Evolutionary conservation across 2,888 invertebrate genomes (phyloP), one percentile per base, ranked within the genome.

Genomic region (Tetragonula carbonaria): DNA sequence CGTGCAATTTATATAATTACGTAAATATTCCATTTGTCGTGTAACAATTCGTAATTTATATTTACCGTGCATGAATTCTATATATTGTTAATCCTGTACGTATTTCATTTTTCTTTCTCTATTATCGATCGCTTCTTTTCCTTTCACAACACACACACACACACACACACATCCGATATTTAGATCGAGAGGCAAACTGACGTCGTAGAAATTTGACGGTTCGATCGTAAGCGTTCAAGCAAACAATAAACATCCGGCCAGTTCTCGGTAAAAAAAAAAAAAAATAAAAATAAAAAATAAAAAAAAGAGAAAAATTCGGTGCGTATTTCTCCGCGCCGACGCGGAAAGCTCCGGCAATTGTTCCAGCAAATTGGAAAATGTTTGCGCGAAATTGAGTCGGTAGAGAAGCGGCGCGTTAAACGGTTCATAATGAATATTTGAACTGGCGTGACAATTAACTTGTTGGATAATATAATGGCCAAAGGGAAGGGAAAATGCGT

Each of bases 361-460:
- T 87, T 86, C 85, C 85, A 83, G 77, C 72, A 87, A 86, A 90
- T 86, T 84, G 83, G 86, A 86, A 85, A 89, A 87, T 87, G 86
- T 86, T 88, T 86, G 83, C 72, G 70, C 80, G 85, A 82, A 84
- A 84, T 80, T 72, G 65, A 75, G 75, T 73, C 71, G 77, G 78
- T 71, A 63, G 75, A 57, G 81, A 66, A 82, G 55, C 71, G 75
- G 74, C 74, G 65, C 65, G 74, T 59, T 84, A 81, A 83, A 85
- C 78, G 81, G 85, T 87, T 87, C 90, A 88, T 91, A 87, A 91
- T 90, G 91, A 87, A 91, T 91, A 90, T 91, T 91, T 91, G 90
- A 86, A 88, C 85, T 91, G 90, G 86, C 85, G 82, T 85, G 87
- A 88, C 87, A 88, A 91, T 91, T 90, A 90, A 91, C 90, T 90